Conservation (phyloP, 2,113 vertebrate genomes). For the Petromus typicus region DNA sequence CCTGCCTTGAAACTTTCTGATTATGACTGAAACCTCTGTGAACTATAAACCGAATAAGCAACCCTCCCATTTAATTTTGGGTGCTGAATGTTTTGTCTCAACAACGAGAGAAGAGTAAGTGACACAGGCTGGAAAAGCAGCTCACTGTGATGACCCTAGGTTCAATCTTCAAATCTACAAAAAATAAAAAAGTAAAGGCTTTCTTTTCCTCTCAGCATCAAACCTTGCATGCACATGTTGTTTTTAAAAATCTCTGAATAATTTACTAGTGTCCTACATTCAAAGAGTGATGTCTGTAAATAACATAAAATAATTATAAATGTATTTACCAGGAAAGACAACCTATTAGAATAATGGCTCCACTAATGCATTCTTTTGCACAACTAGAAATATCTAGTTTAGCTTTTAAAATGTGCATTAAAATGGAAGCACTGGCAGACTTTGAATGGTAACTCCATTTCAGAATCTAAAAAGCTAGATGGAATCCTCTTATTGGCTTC, state of each 20-base stretch:
- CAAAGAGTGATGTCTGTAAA: conserved; percentile 66
- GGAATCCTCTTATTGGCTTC: neutral
- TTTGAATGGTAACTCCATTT: conserved; percentile 44
- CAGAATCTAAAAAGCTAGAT: neutral
- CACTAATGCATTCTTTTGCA: conserved; percentile 41
- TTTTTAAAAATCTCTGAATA: conserved; percentile 78
- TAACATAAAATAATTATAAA: conserved; percentile 70
- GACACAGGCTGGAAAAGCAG: neutral
- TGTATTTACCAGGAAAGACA: conserved; percentile 45
- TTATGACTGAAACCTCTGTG: no score
- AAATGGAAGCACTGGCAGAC: conserved; percentile 15
- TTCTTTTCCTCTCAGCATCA: conserved; percentile 67
- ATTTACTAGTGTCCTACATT: conserved; percentile 79
- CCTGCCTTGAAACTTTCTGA: no score
- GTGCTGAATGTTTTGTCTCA: no score
- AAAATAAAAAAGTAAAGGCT: neutral
- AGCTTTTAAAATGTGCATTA: conserved; percentile 26
- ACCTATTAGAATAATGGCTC: conserved; percentile 23
- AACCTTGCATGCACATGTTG: conserved; percentile 34
- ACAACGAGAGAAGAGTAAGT: no score
- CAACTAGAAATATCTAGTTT: conserved; percentile 45
- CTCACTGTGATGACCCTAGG: neutral
- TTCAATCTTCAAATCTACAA: neutral
- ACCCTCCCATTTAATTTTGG: no score
- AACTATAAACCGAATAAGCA: no score